A percentile compares a stretch with the other conserved stretches of the same genome.
Evolutionary conservation across 2,888 invertebrate genomes (phyloP).

Genomic region (Dendrolimus pini): DNA sequence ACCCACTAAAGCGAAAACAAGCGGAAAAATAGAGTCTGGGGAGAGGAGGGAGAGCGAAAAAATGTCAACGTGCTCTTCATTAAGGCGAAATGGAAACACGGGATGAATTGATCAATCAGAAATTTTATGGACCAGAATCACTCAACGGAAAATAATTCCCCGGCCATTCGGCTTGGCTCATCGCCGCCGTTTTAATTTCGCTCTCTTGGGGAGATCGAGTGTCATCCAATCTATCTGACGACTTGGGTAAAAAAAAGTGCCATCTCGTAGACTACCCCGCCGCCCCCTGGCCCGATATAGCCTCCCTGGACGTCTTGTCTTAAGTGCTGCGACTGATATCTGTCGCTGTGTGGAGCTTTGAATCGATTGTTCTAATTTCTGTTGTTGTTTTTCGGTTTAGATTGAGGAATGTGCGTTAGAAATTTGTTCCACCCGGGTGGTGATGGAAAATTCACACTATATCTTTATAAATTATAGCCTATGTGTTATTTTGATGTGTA

Average conservation of each 20-base stretch:
- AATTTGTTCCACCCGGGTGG: slow-evolving; percentile 6
- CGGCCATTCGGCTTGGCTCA: slow-evolving; percentile 67
- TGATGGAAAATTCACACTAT: no score
- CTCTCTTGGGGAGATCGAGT: slow-evolving; percentile 73
- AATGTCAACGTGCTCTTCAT: slow-evolving; percentile 70
- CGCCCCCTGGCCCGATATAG: slow-evolving; percentile 15
- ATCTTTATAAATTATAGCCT: no score
- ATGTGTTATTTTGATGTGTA: no score
- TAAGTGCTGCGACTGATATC: slow-evolving; percentile 53
- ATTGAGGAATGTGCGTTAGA: slow-evolving; percentile 13
- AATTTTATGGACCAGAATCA: slow-evolving; percentile 74
- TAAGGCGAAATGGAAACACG: slow-evolving; percentile 64
- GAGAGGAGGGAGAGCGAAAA: slow-evolving; percentile 33
- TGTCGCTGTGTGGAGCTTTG: slow-evolving; percentile 48
- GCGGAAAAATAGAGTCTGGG: slow-evolving; percentile 65
- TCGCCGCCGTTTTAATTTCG: slow-evolving; percentile 74
- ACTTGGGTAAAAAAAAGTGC: slow-evolving; percentile 51
- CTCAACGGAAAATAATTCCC: slow-evolving; percentile 74
- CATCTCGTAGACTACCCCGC: slow-evolving; percentile 20
- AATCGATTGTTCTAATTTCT: slow-evolving; percentile 34
- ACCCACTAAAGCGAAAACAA: slow-evolving; percentile 69
- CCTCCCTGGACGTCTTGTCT: slow-evolving; percentile 34
- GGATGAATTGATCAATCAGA: slow-evolving; percentile 76
- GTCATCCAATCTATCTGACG: slow-evolving; percentile 75
- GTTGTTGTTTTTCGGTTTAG: slow-evolving; percentile 10